phyloP scores from a whole-genome alignment of 2,113 vertebrate genomes.

The Epinephelus cyanopodus region DNA sequence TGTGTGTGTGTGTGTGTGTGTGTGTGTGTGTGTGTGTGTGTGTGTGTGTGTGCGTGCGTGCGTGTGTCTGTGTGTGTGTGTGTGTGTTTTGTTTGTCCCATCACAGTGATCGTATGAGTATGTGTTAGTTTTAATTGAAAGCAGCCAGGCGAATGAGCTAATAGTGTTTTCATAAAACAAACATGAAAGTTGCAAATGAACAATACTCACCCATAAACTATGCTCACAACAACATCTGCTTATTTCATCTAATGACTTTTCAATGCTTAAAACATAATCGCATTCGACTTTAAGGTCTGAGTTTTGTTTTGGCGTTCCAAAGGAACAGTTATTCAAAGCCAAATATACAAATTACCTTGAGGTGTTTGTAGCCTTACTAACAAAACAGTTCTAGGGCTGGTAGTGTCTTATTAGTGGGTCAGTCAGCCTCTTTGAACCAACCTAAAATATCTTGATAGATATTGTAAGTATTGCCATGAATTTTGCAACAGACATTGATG shows the following conservation, averaged over 20 bases:
- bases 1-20: constrained; percentile 7
- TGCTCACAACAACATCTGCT: not conserved
- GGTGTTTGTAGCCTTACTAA: not conserved
- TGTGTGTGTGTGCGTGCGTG: constrained; percentile 7
- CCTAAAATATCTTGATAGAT: not conserved
- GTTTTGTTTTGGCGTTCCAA: not conserved
- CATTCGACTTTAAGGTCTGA: not conserved
- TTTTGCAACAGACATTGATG: not conserved
- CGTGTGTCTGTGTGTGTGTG: not conserved
- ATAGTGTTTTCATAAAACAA: not conserved
- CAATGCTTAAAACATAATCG: not conserved
- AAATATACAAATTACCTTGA: not conserved
- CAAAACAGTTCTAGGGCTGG: not conserved
- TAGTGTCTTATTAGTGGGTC: not conserved
- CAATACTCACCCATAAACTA: not conserved
- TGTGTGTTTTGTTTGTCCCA: not conserved
- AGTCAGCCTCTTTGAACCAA: not conserved
- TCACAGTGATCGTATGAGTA: not conserved
- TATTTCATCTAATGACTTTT: constrained; percentile 3
- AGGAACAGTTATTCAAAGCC: not conserved
- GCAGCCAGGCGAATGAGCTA: constrained; percentile 15
- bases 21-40: not conserved
- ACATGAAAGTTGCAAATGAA: not conserved
- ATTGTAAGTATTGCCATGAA: not conserved
- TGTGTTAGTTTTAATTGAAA: constrained; percentile 7